Base-by-base conservation (phyloP, 2,888 invertebrate species). In the Seladonia tumulorum region DNA sequence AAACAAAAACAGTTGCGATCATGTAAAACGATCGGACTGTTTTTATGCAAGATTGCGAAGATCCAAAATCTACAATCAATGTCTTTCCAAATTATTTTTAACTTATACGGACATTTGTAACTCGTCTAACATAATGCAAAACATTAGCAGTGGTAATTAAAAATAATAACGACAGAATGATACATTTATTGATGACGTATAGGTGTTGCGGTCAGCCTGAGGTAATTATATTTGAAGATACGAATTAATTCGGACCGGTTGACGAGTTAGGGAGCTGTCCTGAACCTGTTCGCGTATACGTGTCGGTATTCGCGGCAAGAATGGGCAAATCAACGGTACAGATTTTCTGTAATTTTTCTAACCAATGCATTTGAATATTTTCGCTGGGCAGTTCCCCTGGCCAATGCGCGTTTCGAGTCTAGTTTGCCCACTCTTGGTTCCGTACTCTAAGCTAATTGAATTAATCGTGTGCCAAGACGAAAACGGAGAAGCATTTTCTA, bases 391-490 rank as follows among this genome's bases (percentile, higher is more conserved):
- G 22, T 76, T 35, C 47, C n/a, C 16, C 29, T 42, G 25, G 10
- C 18, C 29, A 25, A 22, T n/a, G n/a, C 25, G 22, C 42, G 1
- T 63, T 35, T 25, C 16, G 5, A 49, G 22, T 53, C 49, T 16
- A 57, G 76, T 86, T 86, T 86, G 87, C 86, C 82, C 82, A 83
- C 22, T 79, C 81, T 87, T 86, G 80, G 4, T 63, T 63, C 49
- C 25, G 53, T 87, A 82, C 42, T 80, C 68, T 85, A 87, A 83
- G 81, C 70, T 87, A 91, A 87, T 85, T 84, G 72, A 90, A 85
- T 90, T 88, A 90, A 87, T 92, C 87, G 87, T 92, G 92, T 92
- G 92, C 92, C 92, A 92, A 92, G 88, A 88, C 71, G 79, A 88
- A 68, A 68, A 73, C 71, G 71, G 68, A 82, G 79, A 82, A 85